Base-by-base conservation (phyloP, 2,888 invertebrate species). In the Eupsilia transversa region DNA sequence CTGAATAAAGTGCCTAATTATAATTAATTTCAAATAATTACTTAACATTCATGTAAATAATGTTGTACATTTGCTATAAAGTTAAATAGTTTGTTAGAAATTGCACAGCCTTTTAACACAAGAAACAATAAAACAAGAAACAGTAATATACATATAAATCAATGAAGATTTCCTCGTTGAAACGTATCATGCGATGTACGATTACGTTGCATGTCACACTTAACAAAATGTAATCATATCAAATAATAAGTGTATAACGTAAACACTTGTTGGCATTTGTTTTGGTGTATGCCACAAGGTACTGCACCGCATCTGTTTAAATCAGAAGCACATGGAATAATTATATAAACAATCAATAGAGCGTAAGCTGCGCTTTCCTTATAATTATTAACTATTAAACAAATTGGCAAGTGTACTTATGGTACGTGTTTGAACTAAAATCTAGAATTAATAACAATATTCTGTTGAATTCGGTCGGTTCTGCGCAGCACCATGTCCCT, bases 81-180 rank as follows among this genome's bases (percentile, higher is more conserved):
- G 78, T 72, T 78, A 79, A 82, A 82, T 83, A 86, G 38, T 85
- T 82, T 83, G 73, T 84, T 79, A 81, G 52, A 80, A 68, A 76
- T 82, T 87, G 84, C 89, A 88, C 88, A 88, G 89, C 88, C 89
- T 85, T 88, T 79, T 80, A 81, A 86, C 82, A 88, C 80, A 87
- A 88, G 64, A 83, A 77, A 77, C 30, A 75, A 60, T 61, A 72
- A 72, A 71, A 76, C 14, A 73, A 71, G 66, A 64, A 74, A 74
- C 35, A 73, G 43, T 72, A 54, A 72, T 70, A 59, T 80, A 74
- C 38, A 72, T 63, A 69, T 70, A 63, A 61, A 75, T 79, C 60
- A 77, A 63, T 77, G 35, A 70, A 59, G 38, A 38, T 61, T 35
- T 38, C 33, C 17, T 75, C 57, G 57, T 60, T 68, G 56, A 70